Base-by-base conservation (phyloP, 2,888 invertebrate genomes). In the Adelognathus sp. region DNA sequence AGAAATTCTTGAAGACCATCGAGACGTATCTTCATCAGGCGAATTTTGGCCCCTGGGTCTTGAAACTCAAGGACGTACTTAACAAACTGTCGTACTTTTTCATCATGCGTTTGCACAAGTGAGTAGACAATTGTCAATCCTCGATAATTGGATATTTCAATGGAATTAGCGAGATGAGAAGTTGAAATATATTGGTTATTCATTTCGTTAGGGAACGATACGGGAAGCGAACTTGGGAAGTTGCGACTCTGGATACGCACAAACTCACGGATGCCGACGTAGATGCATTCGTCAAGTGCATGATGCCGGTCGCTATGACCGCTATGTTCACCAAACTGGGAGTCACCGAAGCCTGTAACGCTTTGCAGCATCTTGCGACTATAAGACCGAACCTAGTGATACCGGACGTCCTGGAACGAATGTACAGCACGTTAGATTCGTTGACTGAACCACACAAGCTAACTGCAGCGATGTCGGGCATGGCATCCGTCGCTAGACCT, bases 1-100 rank as follows among this genome's bases (percentile, higher is more conserved):
- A 95, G 72, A 95, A 96, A 85, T 95, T 98, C 87, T 94, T 98
- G 87, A 95, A 95, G 82, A 95, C 96, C 0, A 92, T 98, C 2
- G 97, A 97, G 90, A 96, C 97, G 3, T 98, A 97, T 91, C 95
- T 96, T 85, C 97, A 98, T 92, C 97, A 97, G 64, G 98, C 98
- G 0, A 98, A 98, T 90, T 91, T 93, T 39, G 98, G 98, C 27
- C 91, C 94, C 54, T 98, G 98, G 97, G 94, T 95, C 0, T 91
- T 91, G 79, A 94, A 94, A 81, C 92, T 96, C 0, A 93, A 94
- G 72, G 95, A 95, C 72, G 91, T 96, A 4, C 92, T 97, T 2
- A 93, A 93, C 63, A 95, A 95, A 87, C 92, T 97, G n/a, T 93
- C 95, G 0, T 92, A 92, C 76, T 93, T 94, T 85, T 95, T 97